These are phyloP conservation scores for Pyxicephalus adspersus DNA, from an alignment of 2,113 vertebrate genomes.

Conservation along the genomic window DNA sequence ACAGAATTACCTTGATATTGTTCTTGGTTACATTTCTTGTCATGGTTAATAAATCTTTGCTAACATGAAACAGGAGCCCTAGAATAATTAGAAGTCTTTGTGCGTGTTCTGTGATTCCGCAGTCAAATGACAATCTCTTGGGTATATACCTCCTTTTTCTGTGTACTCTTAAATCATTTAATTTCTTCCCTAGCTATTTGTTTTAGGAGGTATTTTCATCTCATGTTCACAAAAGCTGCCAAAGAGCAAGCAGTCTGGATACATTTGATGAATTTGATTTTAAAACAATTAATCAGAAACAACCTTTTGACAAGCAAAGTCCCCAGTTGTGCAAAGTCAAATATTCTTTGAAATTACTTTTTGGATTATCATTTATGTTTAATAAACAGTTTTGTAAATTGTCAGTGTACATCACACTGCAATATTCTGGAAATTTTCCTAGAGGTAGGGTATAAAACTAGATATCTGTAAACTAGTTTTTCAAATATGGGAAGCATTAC, in stretches of 20 bases:
- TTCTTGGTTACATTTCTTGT: conserved; percentile 47
- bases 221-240: conserved; percentile 14
- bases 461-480: too few relatives aligned
- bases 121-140: conserved; percentile 41
- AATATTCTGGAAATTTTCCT: background rate
- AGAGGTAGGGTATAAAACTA: too few relatives aligned
- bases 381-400: background rate
- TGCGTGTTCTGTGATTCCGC: conserved; percentile 34
- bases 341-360: conserved; percentile 27
- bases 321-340: background rate
- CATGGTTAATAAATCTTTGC: conserved; percentile 51
- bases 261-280: conserved; percentile 40
- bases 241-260: conserved; percentile 11
- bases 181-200: conserved; percentile 41
- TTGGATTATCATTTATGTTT: conserved; percentile 4
- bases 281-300: conserved; percentile 22
- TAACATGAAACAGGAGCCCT: conserved; percentile 37
- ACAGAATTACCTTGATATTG: conserved; percentile 45
- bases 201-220: conserved; percentile 39
- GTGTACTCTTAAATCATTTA: conserved; percentile 47
- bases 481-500: too few relatives aligned
- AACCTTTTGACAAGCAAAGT: conserved; percentile 39
- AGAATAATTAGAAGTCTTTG: conserved; percentile 49
- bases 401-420: background rate
- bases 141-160: conserved; percentile 29